phyloP scores from a whole-genome alignment of 2,888 invertebrate genomes.

The Apeira syringaria region DNA sequence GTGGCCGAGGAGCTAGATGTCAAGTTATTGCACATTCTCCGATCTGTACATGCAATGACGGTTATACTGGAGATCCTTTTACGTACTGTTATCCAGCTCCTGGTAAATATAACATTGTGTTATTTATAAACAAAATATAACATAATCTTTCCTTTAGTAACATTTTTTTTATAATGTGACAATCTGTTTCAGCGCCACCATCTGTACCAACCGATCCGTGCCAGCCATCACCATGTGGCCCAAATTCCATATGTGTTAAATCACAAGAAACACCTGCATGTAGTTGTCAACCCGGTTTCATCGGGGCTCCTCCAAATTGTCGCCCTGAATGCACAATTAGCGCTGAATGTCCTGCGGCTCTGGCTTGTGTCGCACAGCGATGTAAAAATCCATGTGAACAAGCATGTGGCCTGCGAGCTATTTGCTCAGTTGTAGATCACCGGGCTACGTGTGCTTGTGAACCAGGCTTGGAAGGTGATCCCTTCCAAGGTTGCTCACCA shows the following conservation, averaged over 20 bases:
- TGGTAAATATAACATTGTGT: constrained; percentile 64
- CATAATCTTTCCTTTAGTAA: too few species aligned
- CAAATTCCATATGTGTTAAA: constrained; percentile 85
- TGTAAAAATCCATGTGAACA: constrained; percentile 88
- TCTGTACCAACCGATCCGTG: constrained; percentile 80
- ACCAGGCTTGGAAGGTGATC: constrained; percentile 84
- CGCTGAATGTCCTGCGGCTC: constrained; percentile 86
- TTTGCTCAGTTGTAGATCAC: constrained; percentile 85
- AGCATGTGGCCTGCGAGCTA: constrained; percentile 84
- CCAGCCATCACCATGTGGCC: constrained; percentile 87
- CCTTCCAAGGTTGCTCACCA: constrained; percentile 82
- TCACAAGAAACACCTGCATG: constrained; percentile 85
- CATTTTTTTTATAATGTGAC: neutral
- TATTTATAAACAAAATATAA: too few species aligned
- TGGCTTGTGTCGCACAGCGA: constrained; percentile 85
- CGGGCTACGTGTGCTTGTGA: constrained; percentile 86
- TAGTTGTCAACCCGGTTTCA: constrained; percentile 84
- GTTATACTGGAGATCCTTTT: constrained; percentile 89
- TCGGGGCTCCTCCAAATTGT: constrained; percentile 87
- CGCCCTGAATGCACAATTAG: constrained; percentile 87
- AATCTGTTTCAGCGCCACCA: constrained; percentile 43
- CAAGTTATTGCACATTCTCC: constrained; percentile 90
- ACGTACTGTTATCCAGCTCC: constrained; percentile 84
- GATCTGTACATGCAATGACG: constrained; percentile 87
- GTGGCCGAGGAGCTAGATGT: constrained; percentile 88